phyloP scores from a whole-genome alignment of 2,797 vertebrate species.

The Lemur catta region DNA sequence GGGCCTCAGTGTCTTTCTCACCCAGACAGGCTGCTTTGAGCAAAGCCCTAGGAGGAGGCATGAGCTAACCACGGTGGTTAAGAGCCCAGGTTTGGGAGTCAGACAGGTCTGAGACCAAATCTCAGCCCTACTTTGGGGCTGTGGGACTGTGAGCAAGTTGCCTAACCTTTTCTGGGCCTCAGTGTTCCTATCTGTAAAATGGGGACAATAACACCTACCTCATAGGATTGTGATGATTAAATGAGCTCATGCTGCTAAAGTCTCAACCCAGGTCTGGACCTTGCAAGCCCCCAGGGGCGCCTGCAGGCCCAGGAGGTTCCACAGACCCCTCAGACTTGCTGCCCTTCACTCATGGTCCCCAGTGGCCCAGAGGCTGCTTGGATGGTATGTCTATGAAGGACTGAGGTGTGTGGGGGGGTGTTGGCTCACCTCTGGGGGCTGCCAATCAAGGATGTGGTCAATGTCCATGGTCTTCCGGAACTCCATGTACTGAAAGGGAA shows the following conservation, averaged over 20 bases:
- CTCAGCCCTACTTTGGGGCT: background rate
- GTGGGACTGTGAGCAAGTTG: background rate
- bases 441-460: conserved; percentile 90
- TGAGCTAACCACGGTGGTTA: background rate
- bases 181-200: background rate
- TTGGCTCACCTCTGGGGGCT: conserved; percentile 90
- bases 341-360: background rate
- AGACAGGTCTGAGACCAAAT: background rate
- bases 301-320: background rate
- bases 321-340: background rate
- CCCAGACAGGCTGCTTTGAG: background rate
- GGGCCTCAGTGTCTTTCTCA: background rate
- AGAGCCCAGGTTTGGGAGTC: background rate
- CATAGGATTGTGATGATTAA: background rate
- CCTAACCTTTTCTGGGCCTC: background rate
- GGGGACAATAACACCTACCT: background rate
- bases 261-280: background rate
- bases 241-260: background rate
- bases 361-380: background rate
- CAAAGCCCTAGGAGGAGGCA: background rate
- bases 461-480: conserved; percentile 92
- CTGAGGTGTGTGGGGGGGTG: rapidly evolving
- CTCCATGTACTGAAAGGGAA: conserved; percentile 89
- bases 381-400: background rate
- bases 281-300: background rate